Conservation (phyloP, 2,888 invertebrate species). For the Coelopa pilipes region DNA sequence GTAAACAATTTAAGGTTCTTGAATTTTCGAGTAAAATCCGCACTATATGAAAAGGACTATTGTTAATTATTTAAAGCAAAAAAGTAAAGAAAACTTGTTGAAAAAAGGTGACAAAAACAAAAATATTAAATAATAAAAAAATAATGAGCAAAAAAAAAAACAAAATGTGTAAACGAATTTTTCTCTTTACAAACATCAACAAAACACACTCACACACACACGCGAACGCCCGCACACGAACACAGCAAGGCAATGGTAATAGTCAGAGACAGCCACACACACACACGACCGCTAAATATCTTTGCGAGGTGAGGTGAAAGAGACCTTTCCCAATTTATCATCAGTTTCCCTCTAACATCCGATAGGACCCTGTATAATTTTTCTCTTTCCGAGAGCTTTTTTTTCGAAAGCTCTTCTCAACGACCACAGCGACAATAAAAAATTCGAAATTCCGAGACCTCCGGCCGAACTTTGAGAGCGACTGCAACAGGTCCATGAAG, state of each 20-base stretch:
- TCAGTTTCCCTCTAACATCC: no score
- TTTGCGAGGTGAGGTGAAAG: no score
- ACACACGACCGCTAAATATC: neutral
- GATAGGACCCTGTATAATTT: no score
- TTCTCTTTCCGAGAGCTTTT: slow-evolving; percentile 39
- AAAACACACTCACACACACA: slow-evolving; percentile 40
- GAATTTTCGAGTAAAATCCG: neutral
- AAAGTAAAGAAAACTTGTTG: slow-evolving; percentile 41
- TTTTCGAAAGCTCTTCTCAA: slow-evolving; percentile 39
- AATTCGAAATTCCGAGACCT: neutral
- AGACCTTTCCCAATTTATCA: no score
- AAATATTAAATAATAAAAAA: slow-evolving; percentile 42
- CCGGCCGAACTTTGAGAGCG: neutral
- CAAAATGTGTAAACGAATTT: slow-evolving; percentile 47
- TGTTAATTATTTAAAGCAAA: slow-evolving; percentile 49
- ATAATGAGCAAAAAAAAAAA: slow-evolving; percentile 43
- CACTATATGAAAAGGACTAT: slow-evolving; percentile 1
- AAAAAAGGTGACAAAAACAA: slow-evolving; percentile 2
- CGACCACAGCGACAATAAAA: neutral
- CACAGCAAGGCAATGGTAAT: neutral
- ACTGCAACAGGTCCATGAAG: neutral
- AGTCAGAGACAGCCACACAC: neutral
- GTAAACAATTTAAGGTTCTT: slow-evolving; percentile 43
- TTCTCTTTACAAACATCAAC: slow-evolving; percentile 43
- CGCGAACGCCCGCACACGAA: neutral